Conservation (phyloP, 2,888 invertebrate species). For the Machimus rusticus region DNA sequence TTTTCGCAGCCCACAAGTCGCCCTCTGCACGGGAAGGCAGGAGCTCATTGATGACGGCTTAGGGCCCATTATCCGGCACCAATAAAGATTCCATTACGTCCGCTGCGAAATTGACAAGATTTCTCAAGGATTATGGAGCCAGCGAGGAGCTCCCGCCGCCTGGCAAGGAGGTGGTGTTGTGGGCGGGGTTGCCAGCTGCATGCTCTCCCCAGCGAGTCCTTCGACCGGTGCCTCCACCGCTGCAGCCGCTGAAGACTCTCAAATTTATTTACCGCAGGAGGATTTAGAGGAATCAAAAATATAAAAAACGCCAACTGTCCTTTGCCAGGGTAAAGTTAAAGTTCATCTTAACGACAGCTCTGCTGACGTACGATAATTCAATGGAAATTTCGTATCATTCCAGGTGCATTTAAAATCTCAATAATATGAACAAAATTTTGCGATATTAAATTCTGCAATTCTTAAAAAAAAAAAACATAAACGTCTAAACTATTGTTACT, state of each 20-base stretch:
- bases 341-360: neutral
- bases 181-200: neutral
- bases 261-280: constrained; percentile 3
- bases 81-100: constrained; percentile 12
- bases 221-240: neutral
- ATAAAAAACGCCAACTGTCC: neutral
- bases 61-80: constrained; percentile 11
- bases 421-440: too few species aligned
- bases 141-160: neutral
- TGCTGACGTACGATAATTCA: neutral
- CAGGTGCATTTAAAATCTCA: neutral
- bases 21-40: neutral
- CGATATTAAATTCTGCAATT: too few species aligned
- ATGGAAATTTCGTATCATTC: neutral
- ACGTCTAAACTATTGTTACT: too few species aligned
- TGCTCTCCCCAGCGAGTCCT: neutral
- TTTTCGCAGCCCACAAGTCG: neutral
- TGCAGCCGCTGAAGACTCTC: neutral
- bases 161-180: neutral
- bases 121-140: constrained; percentile 4
- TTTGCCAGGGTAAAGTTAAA: neutral
- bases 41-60: constrained; percentile 5
- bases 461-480: too few species aligned
- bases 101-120: constrained; percentile 14
- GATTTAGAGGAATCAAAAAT: neutral